A percentile compares a stretch with the other conserved stretches of the same genome.
Evolutionary conservation across 2,888 invertebrate species (phyloP).

Genomic region (Gastrophysa polygoni): DNA sequence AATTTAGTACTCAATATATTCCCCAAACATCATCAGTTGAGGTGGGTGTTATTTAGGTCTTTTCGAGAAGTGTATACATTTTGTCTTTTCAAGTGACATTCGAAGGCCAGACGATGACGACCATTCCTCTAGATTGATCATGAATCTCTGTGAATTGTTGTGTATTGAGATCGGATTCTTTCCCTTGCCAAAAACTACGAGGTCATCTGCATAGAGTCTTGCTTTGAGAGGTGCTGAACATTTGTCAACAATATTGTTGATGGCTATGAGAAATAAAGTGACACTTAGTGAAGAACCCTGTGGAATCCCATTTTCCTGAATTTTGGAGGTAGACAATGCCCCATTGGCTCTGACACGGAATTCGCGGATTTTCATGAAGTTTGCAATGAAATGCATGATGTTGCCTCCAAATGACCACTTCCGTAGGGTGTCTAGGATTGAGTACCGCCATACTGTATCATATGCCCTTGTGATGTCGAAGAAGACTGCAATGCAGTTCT

Average conservation of each 20-base stretch:
- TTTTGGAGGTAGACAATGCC: not conserved
- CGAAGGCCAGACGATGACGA: not conserved
- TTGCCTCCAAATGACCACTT: not conserved
- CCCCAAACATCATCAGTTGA: too few relatives aligned
- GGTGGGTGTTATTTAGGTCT: constrained; percentile 1
- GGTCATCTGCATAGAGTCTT: too few relatives aligned
- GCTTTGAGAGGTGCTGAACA: too few relatives aligned
- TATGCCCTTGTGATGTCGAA: constrained; percentile 16
- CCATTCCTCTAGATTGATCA: not conserved
- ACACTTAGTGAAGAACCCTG: not conserved
- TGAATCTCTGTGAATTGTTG: not conserved
- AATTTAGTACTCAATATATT: too few relatives aligned
- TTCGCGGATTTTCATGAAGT: not conserved
- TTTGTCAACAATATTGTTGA: constrained; percentile 1
- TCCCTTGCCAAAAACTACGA: too few relatives aligned
- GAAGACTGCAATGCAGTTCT: constrained; percentile 6
- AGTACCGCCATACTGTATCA: constrained; percentile 9
- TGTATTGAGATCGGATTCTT: not conserved
- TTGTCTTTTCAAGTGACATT: not conserved
- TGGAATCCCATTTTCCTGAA: not conserved
- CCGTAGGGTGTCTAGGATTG: not conserved
- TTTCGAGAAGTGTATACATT: not conserved
- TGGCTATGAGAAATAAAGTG: not conserved
- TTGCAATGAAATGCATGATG: not conserved
- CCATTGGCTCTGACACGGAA: not conserved